Evolutionary conservation across 2,888 invertebrate species (phyloP), one percentile per base, ranked within the genome.

Genomic region (Carpatolechia fugitivella): DNA sequence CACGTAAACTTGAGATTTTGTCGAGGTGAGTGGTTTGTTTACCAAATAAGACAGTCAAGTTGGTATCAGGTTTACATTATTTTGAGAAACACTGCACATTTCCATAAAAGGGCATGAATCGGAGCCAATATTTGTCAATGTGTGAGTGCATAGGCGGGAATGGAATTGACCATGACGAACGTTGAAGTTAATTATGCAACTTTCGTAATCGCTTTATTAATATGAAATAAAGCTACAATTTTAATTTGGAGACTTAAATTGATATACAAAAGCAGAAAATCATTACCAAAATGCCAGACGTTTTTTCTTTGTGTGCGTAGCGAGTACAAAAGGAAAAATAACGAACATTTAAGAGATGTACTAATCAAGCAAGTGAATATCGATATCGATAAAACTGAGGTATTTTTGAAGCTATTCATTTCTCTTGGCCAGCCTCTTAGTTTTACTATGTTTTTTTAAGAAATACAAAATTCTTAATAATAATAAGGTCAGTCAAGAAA

Each of bases 261-360:
- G 3, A 24, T 24, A 6, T 24, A 24, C 24, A 6, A 24, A 24
- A 24, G 3, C 3, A 11, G 18, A 20, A 41, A 10, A 18, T 20
- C 11, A 8, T 10, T 10, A 11, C n/a, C 6, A 29, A 1, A 6
- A 8, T 29, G 8, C 44, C 44, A 44, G 44, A 44, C 44, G 44
- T 1, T 41, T 41, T 7, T 18, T 11, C 1, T 13, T 29, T 48
- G 18, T 48, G 31, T 56, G 50, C 54, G 51, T 63, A 62, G 65
- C 62, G 63, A 51, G 56, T 46, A 54, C 55, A 60, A 50, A 47
- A 59, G 46, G 57, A 66, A 67, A 33, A 70, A 66, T 76, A 78
- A 74, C 70, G 75, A 74, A 68, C 64, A 69, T 68, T 65, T 57
- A 68, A 73, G 76, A 63, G 74, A 31, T 65, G 76, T 44, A 20